phyloP scores from a whole-genome alignment of 1,140 invertebrate species.

The Dreissena polymorpha region DNA sequence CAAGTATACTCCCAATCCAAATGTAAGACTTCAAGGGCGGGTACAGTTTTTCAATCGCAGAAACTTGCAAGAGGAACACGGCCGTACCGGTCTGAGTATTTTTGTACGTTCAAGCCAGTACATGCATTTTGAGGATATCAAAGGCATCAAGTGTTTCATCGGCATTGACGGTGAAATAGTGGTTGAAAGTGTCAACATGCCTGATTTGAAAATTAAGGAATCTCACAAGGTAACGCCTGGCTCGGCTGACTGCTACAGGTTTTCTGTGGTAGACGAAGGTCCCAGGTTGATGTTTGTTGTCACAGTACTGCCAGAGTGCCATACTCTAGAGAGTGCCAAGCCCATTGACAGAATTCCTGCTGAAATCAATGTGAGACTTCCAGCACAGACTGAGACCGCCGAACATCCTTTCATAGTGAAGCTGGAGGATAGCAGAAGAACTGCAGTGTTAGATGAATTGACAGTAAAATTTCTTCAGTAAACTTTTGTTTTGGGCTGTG shows the following conservation, averaged over 20 bases:
- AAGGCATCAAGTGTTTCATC: slow-evolving; percentile 72
- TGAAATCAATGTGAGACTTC: slow-evolving; percentile 63
- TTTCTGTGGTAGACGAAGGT: slow-evolving; percentile 66
- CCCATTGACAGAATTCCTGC: slow-evolving; percentile 55
- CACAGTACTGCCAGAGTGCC: slow-evolving; percentile 69
- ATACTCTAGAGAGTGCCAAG: slow-evolving; percentile 69
- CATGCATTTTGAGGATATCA: slow-evolving; percentile 71
- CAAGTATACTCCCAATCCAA: slow-evolving; percentile 63
- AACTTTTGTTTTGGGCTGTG: no score
- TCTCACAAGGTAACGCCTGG: slow-evolving; percentile 69
- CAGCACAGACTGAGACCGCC: slow-evolving; percentile 59
- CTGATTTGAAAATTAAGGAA: slow-evolving; percentile 56
- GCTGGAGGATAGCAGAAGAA: slow-evolving; percentile 71
- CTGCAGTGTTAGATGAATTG: slow-evolving; percentile 73
- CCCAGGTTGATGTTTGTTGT: slow-evolving; percentile 66
- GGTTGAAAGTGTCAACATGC: slow-evolving; percentile 63
- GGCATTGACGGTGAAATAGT: slow-evolving; percentile 71
- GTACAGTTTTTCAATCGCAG: slow-evolving; percentile 72
- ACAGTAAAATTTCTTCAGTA: slow-evolving; percentile 61
- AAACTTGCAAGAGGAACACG: slow-evolving; percentile 57
- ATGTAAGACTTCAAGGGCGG: slow-evolving; percentile 66
- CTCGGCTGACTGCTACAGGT: slow-evolving; percentile 69
- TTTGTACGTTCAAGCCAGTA: slow-evolving; percentile 69
- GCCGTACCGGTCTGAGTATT: slow-evolving; percentile 71
- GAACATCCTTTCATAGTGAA: slow-evolving; percentile 73